Evolutionary conservation across 2,888 invertebrate species (phyloP).

Genomic region (Phytoseiulus persimilis): DNA sequence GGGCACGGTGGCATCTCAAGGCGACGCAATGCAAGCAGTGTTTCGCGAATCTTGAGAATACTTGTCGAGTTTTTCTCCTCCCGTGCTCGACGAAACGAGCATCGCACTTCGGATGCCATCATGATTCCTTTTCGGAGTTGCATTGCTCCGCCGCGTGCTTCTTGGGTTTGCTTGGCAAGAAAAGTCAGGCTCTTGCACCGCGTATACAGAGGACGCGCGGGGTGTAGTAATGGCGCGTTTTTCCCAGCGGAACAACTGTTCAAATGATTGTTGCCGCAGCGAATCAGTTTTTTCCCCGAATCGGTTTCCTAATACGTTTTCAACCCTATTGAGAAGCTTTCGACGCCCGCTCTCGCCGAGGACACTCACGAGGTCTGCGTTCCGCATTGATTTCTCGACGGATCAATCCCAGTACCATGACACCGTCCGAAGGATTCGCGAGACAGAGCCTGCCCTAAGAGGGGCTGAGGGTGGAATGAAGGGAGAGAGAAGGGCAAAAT

Average conservation of each 20-base stretch:
- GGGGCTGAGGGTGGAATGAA: no score
- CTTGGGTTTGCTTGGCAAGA: background rate
- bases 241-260: background rate
- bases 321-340: background rate
- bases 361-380: no score
- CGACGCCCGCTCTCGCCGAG: no score
- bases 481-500: no score
- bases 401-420: no score
- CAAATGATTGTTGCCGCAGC: background rate
- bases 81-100: background rate
- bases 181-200: background rate
- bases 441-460: no score
- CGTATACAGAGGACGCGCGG: background rate
- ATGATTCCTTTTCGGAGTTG: background rate
- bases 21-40: background rate
- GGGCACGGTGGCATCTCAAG: no score
- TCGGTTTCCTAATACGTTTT: background rate
- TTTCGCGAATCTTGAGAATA: background rate
- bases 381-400: no score
- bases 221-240: background rate
- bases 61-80: background rate
- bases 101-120: background rate
- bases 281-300: background rate
- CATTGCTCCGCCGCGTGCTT: background rate
- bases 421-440: no score